Evolutionary conservation across 2,797 vertebrate species (phyloP), one percentile per base, ranked within the genome.

Genomic region (Myotis planiceps): DNA sequence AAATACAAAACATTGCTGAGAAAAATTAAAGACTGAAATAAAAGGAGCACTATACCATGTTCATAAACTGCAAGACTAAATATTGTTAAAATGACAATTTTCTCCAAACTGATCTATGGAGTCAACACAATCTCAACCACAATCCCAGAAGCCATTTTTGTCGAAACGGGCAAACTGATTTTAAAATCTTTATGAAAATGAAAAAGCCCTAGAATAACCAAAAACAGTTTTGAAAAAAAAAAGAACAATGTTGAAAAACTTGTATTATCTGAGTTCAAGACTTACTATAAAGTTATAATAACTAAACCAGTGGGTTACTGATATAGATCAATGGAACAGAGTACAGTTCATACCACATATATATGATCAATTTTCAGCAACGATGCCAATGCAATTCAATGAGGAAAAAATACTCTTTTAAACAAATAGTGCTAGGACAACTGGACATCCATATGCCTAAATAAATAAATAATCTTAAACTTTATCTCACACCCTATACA

Each of bases 131-230:
- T 92, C 75, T 25, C 60, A 82, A 12, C 9, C 79, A 27, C 29
- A 71, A 78, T 6, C 79, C 34, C 69, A 72, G 51, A 85, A 71
- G 21, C 39, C n/a, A 51, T 69, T 93, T 93, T 89, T 89, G 9
- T 76, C 81, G 27, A 88, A 82, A 82, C 1, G 23, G 27, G 82
- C 32, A 91, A 85, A 27, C 6, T 92, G 37, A 89, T 75, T 86
- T 49, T 69, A 90, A 95, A 93, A 93, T 55, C 47, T 75, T 9
- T 51, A 90, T 58, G 42, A 39, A 95, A 92, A 94, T 71, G 18
- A 84, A 88, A 94, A 92, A 32, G n/a, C 74, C n/a, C 53, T 49
- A 86, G 49, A 94, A 82, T 79, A 83, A 78, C 0, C 6, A 80
- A 95, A 95, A 49, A 7, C 23, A 85, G 49, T 83, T 93, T 51